phyloP scores from a whole-genome alignment of 2,113 vertebrate genomes.

The Hypanus sabinus region DNA sequence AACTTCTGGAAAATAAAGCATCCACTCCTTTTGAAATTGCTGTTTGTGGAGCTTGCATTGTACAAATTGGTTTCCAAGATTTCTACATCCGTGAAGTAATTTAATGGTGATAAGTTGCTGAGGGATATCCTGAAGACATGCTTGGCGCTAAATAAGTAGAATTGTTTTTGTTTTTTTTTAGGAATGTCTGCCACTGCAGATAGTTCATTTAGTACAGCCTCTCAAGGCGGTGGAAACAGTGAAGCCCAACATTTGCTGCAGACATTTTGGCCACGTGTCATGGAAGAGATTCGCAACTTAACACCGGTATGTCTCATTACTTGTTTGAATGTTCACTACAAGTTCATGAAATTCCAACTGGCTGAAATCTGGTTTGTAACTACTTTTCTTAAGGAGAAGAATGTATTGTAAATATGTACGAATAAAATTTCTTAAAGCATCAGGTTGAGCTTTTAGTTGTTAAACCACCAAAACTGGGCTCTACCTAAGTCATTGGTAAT shows the following conservation, averaged over 20 bases:
- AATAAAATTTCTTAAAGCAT: not conserved
- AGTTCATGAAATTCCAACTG: not conserved
- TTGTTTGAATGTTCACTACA: not conserved
- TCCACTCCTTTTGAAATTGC: too few relatives aligned
- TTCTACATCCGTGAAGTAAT: too few relatives aligned
- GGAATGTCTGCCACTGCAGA: constrained; percentile 76
- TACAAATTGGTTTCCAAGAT: too few relatives aligned
- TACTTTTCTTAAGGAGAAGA: not conserved
- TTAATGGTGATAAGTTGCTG: too few relatives aligned
- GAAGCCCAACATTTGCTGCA: constrained; percentile 95
- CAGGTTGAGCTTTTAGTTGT: not conserved
- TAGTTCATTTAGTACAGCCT: constrained; percentile 65
- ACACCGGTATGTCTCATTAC: constrained; percentile 69
- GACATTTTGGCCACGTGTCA: constrained; percentile 95
- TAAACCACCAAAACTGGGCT: not conserved
- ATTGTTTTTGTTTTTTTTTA: constrained; percentile 39
- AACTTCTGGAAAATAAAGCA: too few relatives aligned
- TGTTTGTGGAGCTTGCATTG: too few relatives aligned
- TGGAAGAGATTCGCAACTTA: constrained; percentile 95
- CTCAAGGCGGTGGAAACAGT: constrained; percentile 54
- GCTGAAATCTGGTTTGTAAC: not conserved
- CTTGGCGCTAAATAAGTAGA: too few relatives aligned
- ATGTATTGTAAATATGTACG: not conserved
- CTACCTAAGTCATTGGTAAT: not conserved
- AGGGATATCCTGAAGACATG: too few relatives aligned